Conservation (phyloP, 92 coral and sea anemone species). For the Palythoa caribaeorum region DNA sequence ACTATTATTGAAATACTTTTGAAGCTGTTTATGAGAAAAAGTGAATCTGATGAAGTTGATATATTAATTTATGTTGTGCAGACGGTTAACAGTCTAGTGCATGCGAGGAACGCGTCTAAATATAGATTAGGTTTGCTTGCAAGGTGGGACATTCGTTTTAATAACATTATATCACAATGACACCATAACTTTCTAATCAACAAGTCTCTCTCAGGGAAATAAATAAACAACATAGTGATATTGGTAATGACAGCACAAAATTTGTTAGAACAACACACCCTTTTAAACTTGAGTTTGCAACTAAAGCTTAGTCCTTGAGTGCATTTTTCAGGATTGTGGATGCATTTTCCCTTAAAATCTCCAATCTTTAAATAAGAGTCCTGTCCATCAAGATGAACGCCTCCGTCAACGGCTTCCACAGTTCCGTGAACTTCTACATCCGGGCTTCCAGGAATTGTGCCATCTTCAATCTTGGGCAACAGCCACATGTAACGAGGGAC, state of each 20-base stretch:
- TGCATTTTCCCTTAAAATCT: slow-evolving; percentile 79
- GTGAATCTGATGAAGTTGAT: too few species aligned
- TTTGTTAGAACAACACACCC: slow-evolving; percentile 58
- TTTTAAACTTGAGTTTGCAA: slow-evolving; percentile 92
- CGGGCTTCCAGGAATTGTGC: slow-evolving; percentile 82
- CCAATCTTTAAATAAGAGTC: slow-evolving; percentile 89
- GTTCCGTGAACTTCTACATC: slow-evolving; percentile 89
- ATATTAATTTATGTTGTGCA: too few species aligned
- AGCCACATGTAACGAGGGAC: slow-evolving; percentile 98
- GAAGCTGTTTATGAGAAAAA: too few species aligned
- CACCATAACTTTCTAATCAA: too few species aligned
- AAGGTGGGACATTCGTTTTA: too few species aligned
- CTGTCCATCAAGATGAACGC: slow-evolving; percentile 81
- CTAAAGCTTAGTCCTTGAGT: slow-evolving; percentile 91
- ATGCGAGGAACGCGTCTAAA: too few species aligned
- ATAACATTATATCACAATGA: too few species aligned
- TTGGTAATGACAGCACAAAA: neutral
- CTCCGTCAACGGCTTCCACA: slow-evolving; percentile 97
- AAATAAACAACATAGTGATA: neutral
- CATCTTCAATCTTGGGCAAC: slow-evolving; percentile 79
- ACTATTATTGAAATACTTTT: too few species aligned
- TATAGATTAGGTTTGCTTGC: too few species aligned
- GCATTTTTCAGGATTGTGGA: slow-evolving; percentile 91
- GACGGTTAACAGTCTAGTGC: too few species aligned
- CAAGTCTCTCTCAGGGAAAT: too few species aligned